These are phyloP conservation scores for Atrina japonica DNA, from an alignment of 2,888 invertebrate species.

Conservation along the genomic window DNA sequence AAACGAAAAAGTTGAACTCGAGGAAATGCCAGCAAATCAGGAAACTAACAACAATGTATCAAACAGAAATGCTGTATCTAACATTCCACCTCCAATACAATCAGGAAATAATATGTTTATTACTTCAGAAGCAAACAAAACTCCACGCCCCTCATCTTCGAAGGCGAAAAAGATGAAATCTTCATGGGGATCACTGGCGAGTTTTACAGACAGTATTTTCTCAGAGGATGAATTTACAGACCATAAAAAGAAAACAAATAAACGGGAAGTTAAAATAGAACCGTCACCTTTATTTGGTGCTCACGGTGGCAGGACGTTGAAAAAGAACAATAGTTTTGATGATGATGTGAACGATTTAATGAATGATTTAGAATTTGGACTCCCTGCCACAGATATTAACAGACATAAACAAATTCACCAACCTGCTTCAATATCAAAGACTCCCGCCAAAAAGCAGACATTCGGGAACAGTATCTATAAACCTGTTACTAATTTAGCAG, in stretches of 20 bases:
- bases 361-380: constrained; percentile 72
- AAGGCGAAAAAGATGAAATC: constrained; percentile 49
- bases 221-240: constrained; percentile 68
- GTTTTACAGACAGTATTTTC: constrained; percentile 75
- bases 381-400: constrained; percentile 72
- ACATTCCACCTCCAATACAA: constrained; percentile 2
- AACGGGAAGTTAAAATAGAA: constrained; percentile 30
- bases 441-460: constrained; percentile 43
- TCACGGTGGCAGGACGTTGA: constrained; percentile 34
- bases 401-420: constrained; percentile 43
- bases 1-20: constrained; percentile 38
- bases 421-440: constrained; percentile 25
- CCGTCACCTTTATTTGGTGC: constrained; percentile 33
- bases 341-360: constrained; percentile 69
- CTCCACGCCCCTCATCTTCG: constrained; percentile 22
- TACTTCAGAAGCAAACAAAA: constrained; percentile 19
- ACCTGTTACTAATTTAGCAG: constrained; percentile 73
- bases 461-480: constrained; percentile 71
- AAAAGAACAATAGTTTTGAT: constrained; percentile 49
- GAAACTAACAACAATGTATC: constrained; percentile 44
- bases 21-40: constrained; percentile 47
- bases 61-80: constrained; percentile 13
- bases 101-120: constrained; percentile 20
- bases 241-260: constrained; percentile 48
- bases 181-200: constrained; percentile 66